phyloP scores from a whole-genome alignment of 2,113 vertebrate genomes.

The Chloebia gouldiae region DNA sequence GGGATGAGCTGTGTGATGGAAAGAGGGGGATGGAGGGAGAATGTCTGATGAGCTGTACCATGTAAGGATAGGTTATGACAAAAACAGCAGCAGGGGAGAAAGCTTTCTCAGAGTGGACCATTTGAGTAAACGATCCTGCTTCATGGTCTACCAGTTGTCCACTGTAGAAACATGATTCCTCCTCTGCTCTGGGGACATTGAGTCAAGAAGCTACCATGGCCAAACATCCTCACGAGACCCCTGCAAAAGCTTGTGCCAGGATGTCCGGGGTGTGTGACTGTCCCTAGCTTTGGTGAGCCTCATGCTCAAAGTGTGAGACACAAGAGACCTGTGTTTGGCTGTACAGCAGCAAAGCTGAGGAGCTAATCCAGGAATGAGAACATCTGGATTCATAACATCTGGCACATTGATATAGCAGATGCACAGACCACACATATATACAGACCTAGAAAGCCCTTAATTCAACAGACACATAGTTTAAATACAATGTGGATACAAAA shows the following conservation, averaged over 20 bases:
- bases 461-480: neutral
- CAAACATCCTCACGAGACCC: neutral
- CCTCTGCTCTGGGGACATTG: neutral
- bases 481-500: neutral
- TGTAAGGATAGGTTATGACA: neutral
- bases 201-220: neutral
- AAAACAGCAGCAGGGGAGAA: neutral
- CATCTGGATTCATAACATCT: neutral
- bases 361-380: neutral
- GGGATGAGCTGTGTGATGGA: neutral
- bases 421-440: neutral
- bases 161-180: neutral
- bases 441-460: neutral
- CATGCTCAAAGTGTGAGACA: neutral
- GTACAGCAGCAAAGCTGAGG: neutral
- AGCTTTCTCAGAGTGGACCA: neutral
- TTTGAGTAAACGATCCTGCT: neutral
- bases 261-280: neutral
- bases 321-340: neutral
- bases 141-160: neutral
- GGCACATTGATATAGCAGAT: neutral
- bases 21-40: neutral
- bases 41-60: neutral
- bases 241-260: neutral
- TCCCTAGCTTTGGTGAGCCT: neutral